phyloP scores from a whole-genome alignment of 2,888 invertebrate genomes.

The Caradrina kadenii region DNA sequence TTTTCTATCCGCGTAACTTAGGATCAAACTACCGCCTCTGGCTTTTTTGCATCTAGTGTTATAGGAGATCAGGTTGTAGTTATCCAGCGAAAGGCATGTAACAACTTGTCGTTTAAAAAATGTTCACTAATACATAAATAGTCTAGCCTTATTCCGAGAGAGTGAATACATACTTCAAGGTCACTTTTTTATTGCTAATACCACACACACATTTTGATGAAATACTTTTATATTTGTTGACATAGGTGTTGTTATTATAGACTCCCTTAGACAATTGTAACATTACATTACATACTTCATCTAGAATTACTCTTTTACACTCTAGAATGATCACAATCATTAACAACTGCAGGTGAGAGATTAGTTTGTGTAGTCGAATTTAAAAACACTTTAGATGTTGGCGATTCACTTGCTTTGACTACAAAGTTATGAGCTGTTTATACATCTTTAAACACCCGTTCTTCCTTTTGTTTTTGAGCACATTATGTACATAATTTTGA shows the following conservation, averaged over 20 bases:
- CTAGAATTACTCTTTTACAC: background rate
- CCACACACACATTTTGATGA: constrained; percentile 18
- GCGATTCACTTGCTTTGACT: background rate
- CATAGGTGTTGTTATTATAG: too few species aligned
- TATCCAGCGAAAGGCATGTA: background rate
- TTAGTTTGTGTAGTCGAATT: background rate
- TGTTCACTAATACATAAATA: constrained; percentile 14
- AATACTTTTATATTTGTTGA: background rate
- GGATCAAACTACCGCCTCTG: constrained; percentile 14
- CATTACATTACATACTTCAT: background rate
- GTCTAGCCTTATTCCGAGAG: constrained; percentile 3
- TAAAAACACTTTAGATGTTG: background rate
- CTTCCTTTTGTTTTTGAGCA: background rate
- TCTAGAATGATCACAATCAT: background rate
- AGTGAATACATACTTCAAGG: background rate
- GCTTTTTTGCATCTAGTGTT: constrained; percentile 13
- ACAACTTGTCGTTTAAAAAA: constrained; percentile 7
- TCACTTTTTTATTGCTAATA: constrained; percentile 9
- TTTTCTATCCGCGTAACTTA: background rate
- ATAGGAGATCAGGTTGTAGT: constrained; percentile 4
- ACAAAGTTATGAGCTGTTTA: background rate
- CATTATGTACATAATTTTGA: background rate
- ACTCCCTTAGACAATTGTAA: background rate
- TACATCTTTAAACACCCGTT: background rate
- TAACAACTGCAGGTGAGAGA: background rate